Evolutionary conservation across 2,113 vertebrate genomes (phyloP), one percentile per base, ranked within the genome.

Genomic region (Aix galericulata): DNA sequence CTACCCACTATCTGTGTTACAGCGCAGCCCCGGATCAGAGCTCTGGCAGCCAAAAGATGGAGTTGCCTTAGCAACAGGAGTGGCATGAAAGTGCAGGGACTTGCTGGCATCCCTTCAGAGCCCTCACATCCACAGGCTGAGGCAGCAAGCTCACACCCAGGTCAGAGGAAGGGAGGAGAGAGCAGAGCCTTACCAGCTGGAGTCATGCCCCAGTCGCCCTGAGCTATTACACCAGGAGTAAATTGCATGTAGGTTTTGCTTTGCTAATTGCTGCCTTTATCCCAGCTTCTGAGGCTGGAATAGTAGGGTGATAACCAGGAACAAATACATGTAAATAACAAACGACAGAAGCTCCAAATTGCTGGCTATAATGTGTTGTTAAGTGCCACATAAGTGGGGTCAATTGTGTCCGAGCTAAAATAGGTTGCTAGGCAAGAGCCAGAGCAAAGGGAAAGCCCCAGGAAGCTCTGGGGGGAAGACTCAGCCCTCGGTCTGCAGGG

Each of bases 21-120:
- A 79, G 76, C 60, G 40, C 44, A 5, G 34, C 46, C 25, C 76
- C 40, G 8, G 58, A 63, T 53, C 60, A n/a, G 38, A 46, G 17
- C 69, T 46, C 66, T 0, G 2, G 77, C 67, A 94, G 76, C 81
- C 79, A n/a, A 79, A 83, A 26, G 25, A 5, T 80, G 36, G 12
- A 71, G 87, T 88, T 90, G 86, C 48, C 18, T 5, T 56, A 60
- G 80, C 85, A 88, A 85, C 85, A 55, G 73, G 20, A 75, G 60
- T 0, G 0, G 18, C 34, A 67, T 40, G 59, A n/a, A 52, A 44
- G 71, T 17, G 29, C 73, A 40, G 46, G 26, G 31, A 25, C 59
- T 16, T 1, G 0, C 58, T 55, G 55, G 67, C 73, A 60, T 38
- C 29, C 13, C 53, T 38, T 27, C 59, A 7, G 60, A 1, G 26